These are phyloP conservation scores for Apostichopus californicus DNA, from an alignment of 35 echinoderm and acorn worm genomes.

Conservation along the genomic window DNA sequence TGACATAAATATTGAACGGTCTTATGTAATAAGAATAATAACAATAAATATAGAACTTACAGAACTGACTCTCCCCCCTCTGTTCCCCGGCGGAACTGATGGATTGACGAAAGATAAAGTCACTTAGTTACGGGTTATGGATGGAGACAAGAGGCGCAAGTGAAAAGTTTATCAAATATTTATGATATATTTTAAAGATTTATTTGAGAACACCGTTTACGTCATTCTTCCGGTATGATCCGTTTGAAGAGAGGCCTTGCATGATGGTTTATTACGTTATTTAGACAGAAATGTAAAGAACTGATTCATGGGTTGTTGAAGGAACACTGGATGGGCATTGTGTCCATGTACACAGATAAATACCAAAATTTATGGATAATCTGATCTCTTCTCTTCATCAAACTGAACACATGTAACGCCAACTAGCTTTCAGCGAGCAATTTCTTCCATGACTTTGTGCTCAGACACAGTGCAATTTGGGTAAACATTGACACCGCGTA, in stretches of 20 bases:
- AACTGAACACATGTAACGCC: no score
- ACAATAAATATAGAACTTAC: background rate
- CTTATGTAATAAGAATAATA: background rate
- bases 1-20: background rate
- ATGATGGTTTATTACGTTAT: no score
- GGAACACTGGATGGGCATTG: no score
- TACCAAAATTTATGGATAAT: no score
- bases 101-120: background rate
- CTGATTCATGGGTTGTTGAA: no score
- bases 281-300: no score
- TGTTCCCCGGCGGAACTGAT: background rate
- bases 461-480: no score
- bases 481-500: no score
- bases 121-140: constrained; percentile 3
- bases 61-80: background rate
- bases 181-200: background rate
- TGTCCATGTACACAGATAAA: no score
- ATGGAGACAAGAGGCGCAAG: background rate
- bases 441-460: no score
- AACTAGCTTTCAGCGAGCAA: no score
- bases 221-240: background rate
- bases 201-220: background rate
- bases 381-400: no score
- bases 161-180: constrained; percentile 20
- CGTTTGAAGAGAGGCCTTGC: background rate